A percentile compares a stretch with the other conserved stretches of the same genome.
phyloP scores from a whole-genome alignment of 1,140 invertebrate genomes.

The Leptinotarsa texana region DNA sequence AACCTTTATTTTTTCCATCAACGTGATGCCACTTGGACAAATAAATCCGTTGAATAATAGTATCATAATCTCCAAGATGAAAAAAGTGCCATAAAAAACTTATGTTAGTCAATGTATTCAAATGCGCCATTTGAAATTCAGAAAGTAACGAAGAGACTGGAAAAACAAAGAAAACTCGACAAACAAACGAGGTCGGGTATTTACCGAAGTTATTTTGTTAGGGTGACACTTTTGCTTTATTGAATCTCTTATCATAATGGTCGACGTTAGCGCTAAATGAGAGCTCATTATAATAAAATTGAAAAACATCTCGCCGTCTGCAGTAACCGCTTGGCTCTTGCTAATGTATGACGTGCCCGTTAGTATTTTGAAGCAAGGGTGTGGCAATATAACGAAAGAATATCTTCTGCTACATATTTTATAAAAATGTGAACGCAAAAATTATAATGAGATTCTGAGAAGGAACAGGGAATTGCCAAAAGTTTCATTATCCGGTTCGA shows the following conservation, averaged over 20 bases:
- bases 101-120: constrained; percentile 27
- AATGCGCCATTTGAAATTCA: constrained; percentile 30
- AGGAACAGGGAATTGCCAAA: too few relatives aligned
- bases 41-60: constrained; percentile 10
- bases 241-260: constrained; percentile 46
- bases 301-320: constrained; percentile 38
- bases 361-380: background rate
- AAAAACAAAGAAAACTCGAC: constrained; percentile 27
- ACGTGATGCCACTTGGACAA: constrained; percentile 22
- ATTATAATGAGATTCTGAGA: too few relatives aligned
- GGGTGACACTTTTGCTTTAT: constrained; percentile 41
- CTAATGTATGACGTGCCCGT: background rate
- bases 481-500: too few relatives aligned
- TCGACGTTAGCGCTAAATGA: constrained; percentile 43
- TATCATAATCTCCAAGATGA: background rate
- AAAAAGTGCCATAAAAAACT: constrained; percentile 12
- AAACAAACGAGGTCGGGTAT: constrained; percentile 33
- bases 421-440: too few relatives aligned
- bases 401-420: too few relatives aligned
- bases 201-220: constrained; percentile 42
- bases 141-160: constrained; percentile 24
- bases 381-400: background rate
- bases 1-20: background rate
- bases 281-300: constrained; percentile 45
- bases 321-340: background rate